Evolutionary conservation across 1,140 invertebrate species (phyloP).

Genomic region (Dinoponera quadriceps): DNA sequence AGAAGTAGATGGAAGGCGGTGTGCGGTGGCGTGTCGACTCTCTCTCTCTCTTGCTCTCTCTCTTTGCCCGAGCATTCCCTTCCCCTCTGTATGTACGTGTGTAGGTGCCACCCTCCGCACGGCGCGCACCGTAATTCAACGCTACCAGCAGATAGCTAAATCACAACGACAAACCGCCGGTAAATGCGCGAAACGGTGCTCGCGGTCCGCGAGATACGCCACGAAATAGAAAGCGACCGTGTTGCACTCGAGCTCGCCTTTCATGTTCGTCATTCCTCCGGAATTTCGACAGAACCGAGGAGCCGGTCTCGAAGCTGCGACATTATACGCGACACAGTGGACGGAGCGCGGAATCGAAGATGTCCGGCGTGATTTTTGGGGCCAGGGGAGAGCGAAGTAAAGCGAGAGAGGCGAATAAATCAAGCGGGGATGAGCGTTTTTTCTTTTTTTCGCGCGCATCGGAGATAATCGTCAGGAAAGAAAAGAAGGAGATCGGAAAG

Average conservation of each 20-base stretch:
- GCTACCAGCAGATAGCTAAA: conserved; percentile 80
- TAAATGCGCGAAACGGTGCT: conserved; percentile 75
- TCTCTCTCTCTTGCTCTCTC: conserved; percentile 1
- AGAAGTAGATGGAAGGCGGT: conserved; percentile 51
- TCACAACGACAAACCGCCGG: conserved; percentile 78
- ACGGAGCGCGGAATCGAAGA: too few species aligned
- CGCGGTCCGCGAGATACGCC: conserved; percentile 44
- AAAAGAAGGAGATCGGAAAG: too few species aligned
- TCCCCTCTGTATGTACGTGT: not conserved
- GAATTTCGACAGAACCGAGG: conserved; percentile 16
- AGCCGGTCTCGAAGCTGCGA: not conserved
- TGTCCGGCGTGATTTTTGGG: too few species aligned
- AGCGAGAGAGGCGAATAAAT: too few species aligned
- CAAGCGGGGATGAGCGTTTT: too few species aligned
- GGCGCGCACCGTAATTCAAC: conserved; percentile 78
- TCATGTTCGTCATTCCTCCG: conserved; percentile 19
- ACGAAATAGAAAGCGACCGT: conserved; percentile 24
- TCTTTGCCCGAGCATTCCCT: conserved; percentile 1
- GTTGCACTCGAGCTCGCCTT: not conserved
- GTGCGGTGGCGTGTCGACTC: conserved; percentile 47
- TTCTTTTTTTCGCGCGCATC: too few species aligned
- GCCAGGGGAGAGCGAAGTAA: too few species aligned
- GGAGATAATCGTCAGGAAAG: too few species aligned
- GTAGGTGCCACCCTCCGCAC: conserved; percentile 60
- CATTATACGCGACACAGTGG: too few species aligned